Conservation (phyloP, 2,797 vertebrate species). For the Poecilia wingei region DNA sequence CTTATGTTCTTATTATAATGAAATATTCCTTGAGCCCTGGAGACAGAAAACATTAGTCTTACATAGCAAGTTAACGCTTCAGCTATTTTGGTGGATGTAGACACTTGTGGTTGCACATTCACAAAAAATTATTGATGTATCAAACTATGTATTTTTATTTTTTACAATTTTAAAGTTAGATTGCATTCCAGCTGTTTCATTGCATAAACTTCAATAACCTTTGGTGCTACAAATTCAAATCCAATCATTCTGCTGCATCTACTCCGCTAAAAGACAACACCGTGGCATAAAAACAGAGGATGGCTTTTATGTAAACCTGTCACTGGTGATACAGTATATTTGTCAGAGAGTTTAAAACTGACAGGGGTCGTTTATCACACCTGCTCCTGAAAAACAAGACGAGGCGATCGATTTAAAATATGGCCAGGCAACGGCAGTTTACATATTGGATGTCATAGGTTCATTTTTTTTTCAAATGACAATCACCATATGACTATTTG, state of each 20-base stretch:
- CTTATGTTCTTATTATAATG: background rate
- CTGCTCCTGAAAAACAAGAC: background rate
- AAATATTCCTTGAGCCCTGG: background rate
- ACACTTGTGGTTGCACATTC: background rate
- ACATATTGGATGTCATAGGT: slow-evolving; percentile 4
- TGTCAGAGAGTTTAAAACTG: slow-evolving; percentile 7
- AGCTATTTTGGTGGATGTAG: background rate
- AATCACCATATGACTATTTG: slow-evolving; percentile 17
- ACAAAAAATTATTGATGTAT: background rate
- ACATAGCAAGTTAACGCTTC: background rate
- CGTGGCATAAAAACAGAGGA: background rate
- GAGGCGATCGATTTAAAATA: slow-evolving; percentile 11
- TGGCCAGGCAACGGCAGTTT: slow-evolving; percentile 16
- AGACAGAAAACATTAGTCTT: background rate
- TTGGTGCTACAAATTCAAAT: slow-evolving; percentile 1
- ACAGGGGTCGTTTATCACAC: slow-evolving; percentile 10
- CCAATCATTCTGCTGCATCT: background rate
- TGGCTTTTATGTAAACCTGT: slow-evolving; percentile 9
- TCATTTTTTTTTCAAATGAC: slow-evolving; percentile 8
- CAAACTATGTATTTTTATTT: background rate
- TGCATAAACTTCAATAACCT: background rate
- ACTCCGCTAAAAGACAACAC: background rate
- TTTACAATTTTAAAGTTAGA: background rate
- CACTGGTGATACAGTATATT: slow-evolving; percentile 1
- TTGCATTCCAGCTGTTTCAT: background rate